Conservation (phyloP, 1,140 invertebrate species). For the Theocolax elegans region DNA sequence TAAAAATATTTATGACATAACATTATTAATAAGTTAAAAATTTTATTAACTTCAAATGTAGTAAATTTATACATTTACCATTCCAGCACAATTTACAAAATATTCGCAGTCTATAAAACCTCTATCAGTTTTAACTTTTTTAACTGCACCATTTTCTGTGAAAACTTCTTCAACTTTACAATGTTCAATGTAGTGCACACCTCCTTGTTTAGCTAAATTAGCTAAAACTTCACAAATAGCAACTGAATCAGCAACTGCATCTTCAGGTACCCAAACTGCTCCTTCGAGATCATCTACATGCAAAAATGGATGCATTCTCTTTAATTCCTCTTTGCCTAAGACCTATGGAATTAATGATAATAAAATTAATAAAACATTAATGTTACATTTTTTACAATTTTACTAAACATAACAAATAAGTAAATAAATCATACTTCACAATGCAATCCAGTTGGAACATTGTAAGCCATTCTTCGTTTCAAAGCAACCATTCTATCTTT, state of each 20-base stretch:
- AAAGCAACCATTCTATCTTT: slow-evolving; percentile 77
- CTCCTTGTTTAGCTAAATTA: slow-evolving; percentile 71
- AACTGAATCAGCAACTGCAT: slow-evolving; percentile 76
- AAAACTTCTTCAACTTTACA: slow-evolving; percentile 71
- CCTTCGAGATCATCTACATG: slow-evolving; percentile 77
- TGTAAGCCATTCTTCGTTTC: slow-evolving; percentile 72
- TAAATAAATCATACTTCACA: slow-evolving; percentile 63
- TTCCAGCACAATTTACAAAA: slow-evolving; percentile 80
- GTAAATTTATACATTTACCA: slow-evolving; percentile 65
- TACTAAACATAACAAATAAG: too few species aligned
- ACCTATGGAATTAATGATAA: slow-evolving; percentile 49
- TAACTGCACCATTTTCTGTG: slow-evolving; percentile 71
- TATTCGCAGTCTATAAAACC: slow-evolving; percentile 77
- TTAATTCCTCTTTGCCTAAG: slow-evolving; percentile 61
- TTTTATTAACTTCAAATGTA: not conserved
- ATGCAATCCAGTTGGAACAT: slow-evolving; percentile 69
- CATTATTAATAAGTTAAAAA: not conserved
- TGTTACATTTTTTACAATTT: too few species aligned
- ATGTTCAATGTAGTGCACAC: slow-evolving; percentile 73
- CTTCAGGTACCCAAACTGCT: slow-evolving; percentile 79
- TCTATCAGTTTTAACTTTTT: slow-evolving; percentile 71
- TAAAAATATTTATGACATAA: not conserved
- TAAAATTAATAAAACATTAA: slow-evolving; percentile 8
- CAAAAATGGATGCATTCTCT: slow-evolving; percentile 72
- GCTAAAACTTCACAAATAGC: slow-evolving; percentile 73